Conservation (phyloP, 2,113 vertebrate species). For the Ramphastos sulfuratus region DNA sequence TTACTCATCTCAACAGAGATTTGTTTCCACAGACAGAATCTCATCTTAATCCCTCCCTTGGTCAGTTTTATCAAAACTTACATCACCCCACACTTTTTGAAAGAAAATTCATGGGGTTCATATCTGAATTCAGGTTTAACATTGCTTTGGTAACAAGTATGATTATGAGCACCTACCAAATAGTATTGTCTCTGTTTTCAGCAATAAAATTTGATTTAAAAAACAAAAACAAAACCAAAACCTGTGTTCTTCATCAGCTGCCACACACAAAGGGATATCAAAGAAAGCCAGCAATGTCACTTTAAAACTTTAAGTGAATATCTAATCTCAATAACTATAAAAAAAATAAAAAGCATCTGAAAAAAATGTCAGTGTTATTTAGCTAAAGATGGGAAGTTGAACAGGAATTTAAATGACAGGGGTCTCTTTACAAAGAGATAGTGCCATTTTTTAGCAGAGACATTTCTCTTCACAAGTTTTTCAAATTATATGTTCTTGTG, state of each 20-base stretch:
- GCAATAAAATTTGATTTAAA: background rate
- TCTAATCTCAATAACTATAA: constrained; percentile 51
- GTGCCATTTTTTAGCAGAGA: constrained; percentile 63
- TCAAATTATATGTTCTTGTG: constrained; percentile 77
- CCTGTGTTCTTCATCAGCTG: background rate
- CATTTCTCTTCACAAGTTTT: constrained; percentile 75
- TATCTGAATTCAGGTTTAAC: background rate
- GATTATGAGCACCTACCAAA: background rate
- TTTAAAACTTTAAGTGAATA: constrained; percentile 27
- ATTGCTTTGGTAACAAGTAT: background rate
- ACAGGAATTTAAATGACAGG: constrained; percentile 72
- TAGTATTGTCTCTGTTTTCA: background rate
- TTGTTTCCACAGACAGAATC: background rate
- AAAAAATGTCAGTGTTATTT: constrained; percentile 70
- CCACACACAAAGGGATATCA: background rate
- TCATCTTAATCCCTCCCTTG: background rate
- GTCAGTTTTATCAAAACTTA: background rate
- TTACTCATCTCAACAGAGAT: background rate
- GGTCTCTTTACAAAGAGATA: constrained; percentile 69
- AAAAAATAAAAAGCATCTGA: constrained; percentile 63
- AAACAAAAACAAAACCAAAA: too few relatives aligned
- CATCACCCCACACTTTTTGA: background rate
- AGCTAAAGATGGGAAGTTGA: constrained; percentile 60
- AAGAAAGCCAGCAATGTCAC: constrained; percentile 19
- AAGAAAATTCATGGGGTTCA: background rate